phyloP scores from a whole-genome alignment of 2,888 invertebrate genomes.

The Apodemia hepburni region DNA sequence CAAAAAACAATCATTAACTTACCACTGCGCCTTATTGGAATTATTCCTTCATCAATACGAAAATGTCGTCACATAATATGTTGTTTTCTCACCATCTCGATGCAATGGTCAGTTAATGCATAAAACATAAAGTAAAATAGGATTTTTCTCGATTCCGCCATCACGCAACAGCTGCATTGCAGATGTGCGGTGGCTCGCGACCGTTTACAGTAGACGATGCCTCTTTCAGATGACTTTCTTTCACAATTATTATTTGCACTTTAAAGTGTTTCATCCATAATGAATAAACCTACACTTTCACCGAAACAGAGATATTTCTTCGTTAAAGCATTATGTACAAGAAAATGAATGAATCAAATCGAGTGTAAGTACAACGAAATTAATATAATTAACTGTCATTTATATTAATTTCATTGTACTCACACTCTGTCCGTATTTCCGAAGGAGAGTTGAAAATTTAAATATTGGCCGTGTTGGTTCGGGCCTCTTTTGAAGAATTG shows the following conservation, averaged over 20 bases:
- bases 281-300: constrained; percentile 1
- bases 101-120: constrained; percentile 39
- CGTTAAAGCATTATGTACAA: neutral
- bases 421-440: too few relatives aligned
- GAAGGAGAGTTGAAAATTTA: too few relatives aligned
- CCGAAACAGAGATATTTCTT: neutral
- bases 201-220: constrained; percentile 52
- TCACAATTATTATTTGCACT: constrained; percentile 32
- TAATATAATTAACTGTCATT: too few relatives aligned
- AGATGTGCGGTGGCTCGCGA: constrained; percentile 51
- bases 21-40: too few relatives aligned
- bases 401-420: too few relatives aligned
- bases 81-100: constrained; percentile 15
- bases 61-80: constrained; percentile 2
- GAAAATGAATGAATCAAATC: neutral
- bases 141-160: constrained; percentile 50
- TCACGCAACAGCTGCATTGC: constrained; percentile 56
- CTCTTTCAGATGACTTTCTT: constrained; percentile 56
- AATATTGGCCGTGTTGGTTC: too few relatives aligned
- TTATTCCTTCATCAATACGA: too few relatives aligned
- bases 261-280: constrained; percentile 9
- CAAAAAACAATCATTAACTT: too few relatives aligned
- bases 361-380: neutral
- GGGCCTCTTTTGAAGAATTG: too few relatives aligned
- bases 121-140: constrained; percentile 57